A percentile compares a stretch with the other conserved stretches of the same genome.
Conservation (phyloP, 2,888 invertebrate species). For the Megalurothrips usitatus region DNA sequence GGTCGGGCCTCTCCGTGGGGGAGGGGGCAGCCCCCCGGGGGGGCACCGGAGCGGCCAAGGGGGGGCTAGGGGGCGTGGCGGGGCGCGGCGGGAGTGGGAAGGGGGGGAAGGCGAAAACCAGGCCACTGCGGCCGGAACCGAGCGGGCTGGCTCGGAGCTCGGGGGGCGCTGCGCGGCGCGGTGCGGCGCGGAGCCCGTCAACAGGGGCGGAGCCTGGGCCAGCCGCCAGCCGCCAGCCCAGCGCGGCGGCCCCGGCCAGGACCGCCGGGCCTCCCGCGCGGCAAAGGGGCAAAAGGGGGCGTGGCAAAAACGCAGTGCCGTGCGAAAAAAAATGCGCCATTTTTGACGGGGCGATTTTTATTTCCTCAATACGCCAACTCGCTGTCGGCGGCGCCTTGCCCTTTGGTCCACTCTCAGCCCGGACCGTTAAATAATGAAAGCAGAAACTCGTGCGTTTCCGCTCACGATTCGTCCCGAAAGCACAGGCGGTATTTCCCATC, state of each 20-base stretch:
- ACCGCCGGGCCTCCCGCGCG: not conserved
- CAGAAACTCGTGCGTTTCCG: too few relatives aligned
- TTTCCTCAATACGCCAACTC: too few relatives aligned
- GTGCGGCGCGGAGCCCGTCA: too few relatives aligned
- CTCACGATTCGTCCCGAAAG: too few relatives aligned
- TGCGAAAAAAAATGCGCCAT: not conserved
- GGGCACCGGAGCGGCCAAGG: not conserved
- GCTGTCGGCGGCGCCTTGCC: too few relatives aligned
- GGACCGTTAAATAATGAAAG: too few relatives aligned
- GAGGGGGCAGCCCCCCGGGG: not conserved
- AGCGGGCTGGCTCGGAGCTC: not conserved
- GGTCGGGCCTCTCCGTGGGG: not conserved
- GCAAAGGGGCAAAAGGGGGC: not conserved
- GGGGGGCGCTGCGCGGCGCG: too few relatives aligned
- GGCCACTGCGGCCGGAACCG: constrained; percentile 17
- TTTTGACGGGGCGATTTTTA: not conserved
- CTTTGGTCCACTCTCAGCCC: too few relatives aligned
- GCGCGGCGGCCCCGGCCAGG: too few relatives aligned
- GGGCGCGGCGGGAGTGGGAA: not conserved
- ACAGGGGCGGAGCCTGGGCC: constrained; percentile 9
- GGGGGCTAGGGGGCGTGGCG: not conserved
- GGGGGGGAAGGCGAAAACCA: constrained; percentile 1
- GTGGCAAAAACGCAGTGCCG: not conserved
- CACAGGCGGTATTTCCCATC: too few relatives aligned
- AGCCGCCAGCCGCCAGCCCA: too few relatives aligned